Evolutionary conservation across 2,888 invertebrate genomes (phyloP).

Genomic region (Keiferia lycopersicella): DNA sequence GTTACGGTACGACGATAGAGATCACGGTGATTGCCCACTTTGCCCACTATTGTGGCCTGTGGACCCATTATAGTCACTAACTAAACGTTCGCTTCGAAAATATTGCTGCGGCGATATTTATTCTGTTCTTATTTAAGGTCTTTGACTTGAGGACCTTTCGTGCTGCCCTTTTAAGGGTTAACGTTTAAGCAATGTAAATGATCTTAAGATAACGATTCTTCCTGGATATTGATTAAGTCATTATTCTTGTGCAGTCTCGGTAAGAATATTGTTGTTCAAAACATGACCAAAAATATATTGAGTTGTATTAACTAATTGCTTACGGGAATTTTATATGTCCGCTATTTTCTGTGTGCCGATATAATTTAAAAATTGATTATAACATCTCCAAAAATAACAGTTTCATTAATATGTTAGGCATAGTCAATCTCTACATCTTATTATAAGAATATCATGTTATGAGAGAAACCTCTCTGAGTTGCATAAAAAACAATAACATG

Average conservation of each 20-base stretch:
- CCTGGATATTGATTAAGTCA: slow-evolving; percentile 23
- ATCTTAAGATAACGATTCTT: slow-evolving; percentile 16
- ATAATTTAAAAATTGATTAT: neutral
- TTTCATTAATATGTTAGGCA: too few relatives aligned
- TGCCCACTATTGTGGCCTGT: slow-evolving; percentile 52
- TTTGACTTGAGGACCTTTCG: slow-evolving; percentile 20
- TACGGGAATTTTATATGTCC: neutral
- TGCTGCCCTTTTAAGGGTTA: slow-evolving; percentile 23
- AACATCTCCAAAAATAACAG: too few relatives aligned
- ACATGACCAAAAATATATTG: neutral
- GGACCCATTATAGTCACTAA: slow-evolving; percentile 55
- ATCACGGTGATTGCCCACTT: slow-evolving; percentile 58
- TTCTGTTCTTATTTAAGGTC: slow-evolving; percentile 23
- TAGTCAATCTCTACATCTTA: neutral
- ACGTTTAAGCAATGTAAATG: slow-evolving; percentile 21
- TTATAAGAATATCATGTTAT: too few relatives aligned
- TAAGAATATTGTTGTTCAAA: neutral
- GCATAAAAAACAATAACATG: too few relatives aligned
- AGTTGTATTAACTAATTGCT: neutral
- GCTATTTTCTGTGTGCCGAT: neutral
- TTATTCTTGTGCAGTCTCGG: slow-evolving; percentile 10
- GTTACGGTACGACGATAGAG: slow-evolving; percentile 57
- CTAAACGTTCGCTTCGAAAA: slow-evolving; percentile 42
- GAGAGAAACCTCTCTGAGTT: neutral
- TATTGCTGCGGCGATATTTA: slow-evolving; percentile 18